A percentile compares a stretch with the other conserved stretches of the same genome.
Evolutionary conservation across 2,113 vertebrate genomes (phyloP).

Genomic region (Struthidea cinerea): DNA sequence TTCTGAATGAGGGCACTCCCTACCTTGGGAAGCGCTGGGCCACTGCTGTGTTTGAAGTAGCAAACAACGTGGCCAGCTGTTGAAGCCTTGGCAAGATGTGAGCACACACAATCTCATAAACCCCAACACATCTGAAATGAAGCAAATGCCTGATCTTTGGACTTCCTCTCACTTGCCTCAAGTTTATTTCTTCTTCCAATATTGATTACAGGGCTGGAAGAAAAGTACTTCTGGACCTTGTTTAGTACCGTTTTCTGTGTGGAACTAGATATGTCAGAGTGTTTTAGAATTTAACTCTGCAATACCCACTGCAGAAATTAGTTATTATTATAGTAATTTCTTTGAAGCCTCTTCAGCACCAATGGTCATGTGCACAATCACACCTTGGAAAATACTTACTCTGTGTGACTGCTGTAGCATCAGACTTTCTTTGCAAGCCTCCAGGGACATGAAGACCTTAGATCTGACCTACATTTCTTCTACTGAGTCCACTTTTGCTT

Average conservation of each 20-base stretch:
- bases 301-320: neutral
- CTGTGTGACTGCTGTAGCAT: neutral
- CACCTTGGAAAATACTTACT: neutral
- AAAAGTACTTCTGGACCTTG: neutral
- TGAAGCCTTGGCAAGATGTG: neutral
- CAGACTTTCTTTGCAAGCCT: neutral
- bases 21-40: neutral
- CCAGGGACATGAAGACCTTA: neutral
- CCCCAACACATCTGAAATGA: neutral
- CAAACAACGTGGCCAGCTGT: fast-evolving
- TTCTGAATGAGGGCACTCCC: neutral
- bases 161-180: neutral
- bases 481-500: neutral
- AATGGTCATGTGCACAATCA: neutral
- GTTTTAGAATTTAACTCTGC: neutral
- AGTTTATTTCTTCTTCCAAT: neutral
- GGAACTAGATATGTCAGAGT: fast-evolving
- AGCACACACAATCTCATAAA: neutral
- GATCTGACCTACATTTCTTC: slow-evolving; percentile 6
- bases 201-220: neutral
- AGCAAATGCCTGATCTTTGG: neutral
- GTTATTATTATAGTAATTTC: neutral
- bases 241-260: neutral
- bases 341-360: neutral
- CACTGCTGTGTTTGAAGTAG: neutral